Base-by-base conservation (phyloP, 2,113 vertebrate species). In the Trinectes maculatus region DNA sequence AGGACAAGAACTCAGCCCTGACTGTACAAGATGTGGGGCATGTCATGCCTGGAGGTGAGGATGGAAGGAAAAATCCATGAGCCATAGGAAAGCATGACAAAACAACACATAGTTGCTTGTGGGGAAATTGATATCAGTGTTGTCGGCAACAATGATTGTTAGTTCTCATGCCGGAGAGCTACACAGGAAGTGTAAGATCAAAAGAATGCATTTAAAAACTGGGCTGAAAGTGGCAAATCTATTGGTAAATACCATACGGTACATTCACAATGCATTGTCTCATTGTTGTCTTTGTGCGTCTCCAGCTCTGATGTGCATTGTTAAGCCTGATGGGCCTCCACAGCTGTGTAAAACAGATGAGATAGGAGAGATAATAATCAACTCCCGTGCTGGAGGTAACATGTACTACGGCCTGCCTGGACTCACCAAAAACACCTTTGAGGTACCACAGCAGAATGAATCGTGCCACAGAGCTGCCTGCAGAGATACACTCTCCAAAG, bases 1-100 rank as follows among this genome's bases (percentile, higher is more conserved):
- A 99, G 77, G 98, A 98, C 77, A 98, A 98, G 87, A 99, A 99
- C 81, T 98, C 97, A 0, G 96, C 97, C 48, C 93, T 99, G 43
- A 99, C 98, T 0, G 97, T 98, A 13, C 98, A 99, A 89, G 98
- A 98, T 2, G 98, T 98, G 15, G 98, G 98, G 0, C 96, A 99
- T 0, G 95, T 98, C 54, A 99, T 99, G 97, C 98, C 98, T 26
- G 97, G 98, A 91, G 96, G 98, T 99, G 82, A 93, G 91, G 9
- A 33, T 2, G 13, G 40, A 57, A 21, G 39, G 31, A 40, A 24
- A 56, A 16, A 28, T 34, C 5, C 21, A 46, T 8, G 8, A 61
- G n/a, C 46, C n/a, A 26, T 26, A 57, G 36, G 12, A 65, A 48
- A 48, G 3, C n/a, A 29, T 19, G 2, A 57, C 37, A 54, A 39